Evolutionary conservation across 2,888 invertebrate species (phyloP).

Genomic region (Drosophila recens): DNA sequence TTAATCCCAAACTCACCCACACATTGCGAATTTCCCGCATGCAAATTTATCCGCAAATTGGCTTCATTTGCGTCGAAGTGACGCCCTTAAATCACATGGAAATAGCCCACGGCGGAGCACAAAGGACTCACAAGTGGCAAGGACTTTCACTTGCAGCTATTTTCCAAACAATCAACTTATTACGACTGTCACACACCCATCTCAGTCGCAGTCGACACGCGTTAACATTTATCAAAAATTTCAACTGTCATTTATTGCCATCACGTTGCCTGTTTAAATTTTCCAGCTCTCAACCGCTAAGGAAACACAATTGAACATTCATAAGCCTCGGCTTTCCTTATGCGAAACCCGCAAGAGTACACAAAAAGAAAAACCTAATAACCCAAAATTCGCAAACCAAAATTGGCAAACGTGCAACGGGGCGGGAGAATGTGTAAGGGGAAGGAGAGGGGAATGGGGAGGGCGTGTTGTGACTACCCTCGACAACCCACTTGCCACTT

Average conservation of each 20-base stretch:
- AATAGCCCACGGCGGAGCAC: slow-evolving; percentile 43
- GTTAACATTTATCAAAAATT: slow-evolving; percentile 73
- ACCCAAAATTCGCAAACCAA: slow-evolving; percentile 69
- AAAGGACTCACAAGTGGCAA: slow-evolving; percentile 20
- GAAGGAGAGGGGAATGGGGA: background rate
- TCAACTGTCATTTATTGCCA: slow-evolving; percentile 73
- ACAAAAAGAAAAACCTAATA: slow-evolving; percentile 65
- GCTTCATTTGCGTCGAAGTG: slow-evolving; percentile 64
- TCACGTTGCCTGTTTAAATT: slow-evolving; percentile 57
- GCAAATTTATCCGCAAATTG: slow-evolving; percentile 56
- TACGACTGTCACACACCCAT: slow-evolving; percentile 44
- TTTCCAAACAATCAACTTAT: slow-evolving; percentile 74
- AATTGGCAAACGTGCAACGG: slow-evolving; percentile 48
- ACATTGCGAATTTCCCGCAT: slow-evolving; percentile 24
- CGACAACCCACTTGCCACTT: slow-evolving; percentile 38
- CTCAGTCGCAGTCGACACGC: slow-evolving; percentile 49
- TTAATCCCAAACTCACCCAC: slow-evolving; percentile 1
- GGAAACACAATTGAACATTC: slow-evolving; percentile 73
- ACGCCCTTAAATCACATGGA: slow-evolving; percentile 48
- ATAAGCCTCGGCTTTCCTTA: slow-evolving; percentile 47
- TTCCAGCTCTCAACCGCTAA: slow-evolving; percentile 38
- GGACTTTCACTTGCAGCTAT: slow-evolving; percentile 42
- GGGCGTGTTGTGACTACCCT: slow-evolving; percentile 23
- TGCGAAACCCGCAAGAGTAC: slow-evolving; percentile 53
- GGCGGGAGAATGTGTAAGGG: background rate